Conservation (phyloP, 2,888 invertebrate genomes). For the Drosophila picticornis region DNA sequence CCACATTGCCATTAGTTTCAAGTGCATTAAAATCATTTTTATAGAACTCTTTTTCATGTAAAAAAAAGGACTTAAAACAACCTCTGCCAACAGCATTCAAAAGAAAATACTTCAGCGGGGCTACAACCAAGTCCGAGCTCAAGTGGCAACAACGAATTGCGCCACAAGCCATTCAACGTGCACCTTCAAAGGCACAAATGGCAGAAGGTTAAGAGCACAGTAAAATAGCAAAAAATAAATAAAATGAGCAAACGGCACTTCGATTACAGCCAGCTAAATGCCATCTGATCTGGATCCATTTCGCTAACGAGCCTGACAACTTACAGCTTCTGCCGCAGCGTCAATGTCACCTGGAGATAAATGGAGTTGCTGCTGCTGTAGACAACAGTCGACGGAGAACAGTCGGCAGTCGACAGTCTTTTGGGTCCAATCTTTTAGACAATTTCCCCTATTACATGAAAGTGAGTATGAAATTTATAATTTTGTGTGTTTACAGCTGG, state of each 20-base stretch:
- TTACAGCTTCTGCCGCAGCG: constrained; percentile 39
- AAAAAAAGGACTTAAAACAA: neutral
- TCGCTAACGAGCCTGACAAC: constrained; percentile 44
- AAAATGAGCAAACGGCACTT: constrained; percentile 7
- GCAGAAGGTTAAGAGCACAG: constrained; percentile 2
- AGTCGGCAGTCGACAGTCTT: neutral
- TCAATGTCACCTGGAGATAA: constrained; percentile 38
- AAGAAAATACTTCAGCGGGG: neutral
- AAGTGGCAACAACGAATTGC: constrained; percentile 1
- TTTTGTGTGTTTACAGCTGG: neutral
- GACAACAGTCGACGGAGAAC: constrained; percentile 13
- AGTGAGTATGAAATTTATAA: neutral
- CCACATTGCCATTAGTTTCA: constrained; percentile 6
- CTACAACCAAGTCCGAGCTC: constrained; percentile 1
- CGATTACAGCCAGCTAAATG: constrained; percentile 24
- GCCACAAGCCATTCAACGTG: constrained; percentile 1
- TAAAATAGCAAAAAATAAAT: neutral
- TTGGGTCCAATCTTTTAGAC: neutral
- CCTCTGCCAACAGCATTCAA: neutral
- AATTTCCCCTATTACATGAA: neutral
- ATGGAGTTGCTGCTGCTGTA: constrained; percentile 25
- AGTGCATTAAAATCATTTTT: neutral
- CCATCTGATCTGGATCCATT: constrained; percentile 41
- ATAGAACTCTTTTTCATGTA: neutral
- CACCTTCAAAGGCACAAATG: neutral